Conservation (phyloP, 2,113 vertebrate species). For the Hippocampus zosterae region DNA sequence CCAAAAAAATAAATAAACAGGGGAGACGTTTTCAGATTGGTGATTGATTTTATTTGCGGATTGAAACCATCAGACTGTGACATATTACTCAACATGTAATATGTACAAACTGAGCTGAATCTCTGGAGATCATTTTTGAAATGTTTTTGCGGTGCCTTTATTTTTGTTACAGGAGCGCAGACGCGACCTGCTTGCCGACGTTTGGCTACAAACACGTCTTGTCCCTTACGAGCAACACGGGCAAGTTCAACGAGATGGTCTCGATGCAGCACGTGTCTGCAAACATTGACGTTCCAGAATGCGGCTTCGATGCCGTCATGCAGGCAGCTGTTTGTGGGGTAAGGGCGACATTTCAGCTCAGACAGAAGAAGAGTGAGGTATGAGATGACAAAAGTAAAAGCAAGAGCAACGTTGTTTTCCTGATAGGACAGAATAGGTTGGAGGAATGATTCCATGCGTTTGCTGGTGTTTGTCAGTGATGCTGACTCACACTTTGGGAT, state of each 20-base stretch:
- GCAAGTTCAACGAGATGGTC: constrained; percentile 89
- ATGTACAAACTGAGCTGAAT: too few relatives aligned
- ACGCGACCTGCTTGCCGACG: constrained; percentile 75
- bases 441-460: constrained; percentile 92
- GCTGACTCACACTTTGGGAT: constrained; percentile 96
- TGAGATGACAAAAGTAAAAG: not conserved
- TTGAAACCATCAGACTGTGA: too few relatives aligned
- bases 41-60: too few relatives aligned
- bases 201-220: constrained; percentile 94
- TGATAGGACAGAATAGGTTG: constrained; percentile 92
- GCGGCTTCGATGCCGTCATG: constrained; percentile 96
- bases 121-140: too few relatives aligned
- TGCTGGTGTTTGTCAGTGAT: constrained; percentile 94
- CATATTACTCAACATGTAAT: too few relatives aligned
- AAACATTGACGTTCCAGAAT: constrained; percentile 86
- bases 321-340: constrained; percentile 97
- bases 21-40: too few relatives aligned
- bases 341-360: constrained; percentile 22
- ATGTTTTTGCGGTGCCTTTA: not conserved
- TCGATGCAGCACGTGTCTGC: constrained; percentile 82
- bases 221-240: constrained; percentile 82
- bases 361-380: not conserved
- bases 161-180: constrained; percentile 67
- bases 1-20: too few relatives aligned
- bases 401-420: constrained; percentile 4